phyloP scores from a whole-genome alignment of 2,888 invertebrate species.

The Agrotis ipsilon region DNA sequence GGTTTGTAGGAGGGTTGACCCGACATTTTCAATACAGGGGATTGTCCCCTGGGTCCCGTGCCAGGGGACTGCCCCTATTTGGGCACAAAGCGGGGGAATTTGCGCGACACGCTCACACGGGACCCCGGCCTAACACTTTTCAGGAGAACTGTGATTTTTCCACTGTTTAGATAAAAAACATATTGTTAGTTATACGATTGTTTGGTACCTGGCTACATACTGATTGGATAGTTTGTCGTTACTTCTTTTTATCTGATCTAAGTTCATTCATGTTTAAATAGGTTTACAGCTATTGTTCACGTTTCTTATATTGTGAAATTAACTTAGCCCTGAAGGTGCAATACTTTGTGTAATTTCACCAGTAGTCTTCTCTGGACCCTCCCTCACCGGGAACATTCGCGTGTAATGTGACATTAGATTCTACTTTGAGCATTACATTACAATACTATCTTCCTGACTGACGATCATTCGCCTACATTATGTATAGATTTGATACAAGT shows the following conservation, averaged over 20 bases:
- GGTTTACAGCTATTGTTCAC: not conserved
- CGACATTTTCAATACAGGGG: constrained; percentile 70
- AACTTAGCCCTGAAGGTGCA: no score
- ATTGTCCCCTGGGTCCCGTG: constrained; percentile 61
- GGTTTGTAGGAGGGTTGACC: constrained; percentile 65
- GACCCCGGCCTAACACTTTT: constrained; percentile 60
- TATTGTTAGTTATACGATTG: constrained; percentile 54
- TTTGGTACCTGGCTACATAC: constrained; percentile 46
- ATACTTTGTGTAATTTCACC: no score
- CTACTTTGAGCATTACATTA: no score
- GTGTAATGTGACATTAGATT: no score
- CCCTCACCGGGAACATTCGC: no score
- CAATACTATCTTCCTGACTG: no score
- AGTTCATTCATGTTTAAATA: not conserved
- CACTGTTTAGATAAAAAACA: constrained; percentile 65
- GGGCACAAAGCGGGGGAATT: constrained; percentile 67
- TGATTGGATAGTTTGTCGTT: constrained; percentile 48
- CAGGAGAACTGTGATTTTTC: constrained; percentile 59
- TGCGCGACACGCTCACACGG: constrained; percentile 63
- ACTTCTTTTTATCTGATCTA: constrained; percentile 2
- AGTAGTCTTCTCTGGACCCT: no score
- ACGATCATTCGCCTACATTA: no score
- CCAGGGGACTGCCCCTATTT: constrained; percentile 66
- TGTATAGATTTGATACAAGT: no score
- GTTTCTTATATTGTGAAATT: not conserved